These are phyloP conservation scores for Cervus canadensis DNA, from an alignment of 2,113 vertebrate genomes.

Conservation along the genomic window DNA sequence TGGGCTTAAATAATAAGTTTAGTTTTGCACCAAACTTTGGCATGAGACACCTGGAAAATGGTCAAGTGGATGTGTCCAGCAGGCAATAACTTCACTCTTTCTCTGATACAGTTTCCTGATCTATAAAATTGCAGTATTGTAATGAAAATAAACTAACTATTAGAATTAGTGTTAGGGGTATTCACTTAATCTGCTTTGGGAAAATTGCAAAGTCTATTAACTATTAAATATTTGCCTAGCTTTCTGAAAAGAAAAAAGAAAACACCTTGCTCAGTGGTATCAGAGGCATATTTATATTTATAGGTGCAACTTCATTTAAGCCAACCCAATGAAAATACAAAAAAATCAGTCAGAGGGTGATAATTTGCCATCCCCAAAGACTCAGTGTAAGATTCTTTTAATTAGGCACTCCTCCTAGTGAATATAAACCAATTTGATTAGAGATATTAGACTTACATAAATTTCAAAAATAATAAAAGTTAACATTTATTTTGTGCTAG, in stretches of 20 bases:
- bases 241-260: background rate
- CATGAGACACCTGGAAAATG: conserved; percentile 11
- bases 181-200: background rate
- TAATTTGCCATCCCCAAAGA: conserved; percentile 27
- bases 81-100: background rate
- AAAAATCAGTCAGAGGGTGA: conserved; percentile 5
- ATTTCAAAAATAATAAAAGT: conserved; percentile 43
- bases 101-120: background rate
- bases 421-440: conserved; percentile 32
- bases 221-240: background rate
- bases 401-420: conserved; percentile 32
- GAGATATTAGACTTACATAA: conserved; percentile 33
- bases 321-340: conserved; percentile 36
- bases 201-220: background rate
- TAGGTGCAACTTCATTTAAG: conserved; percentile 2
- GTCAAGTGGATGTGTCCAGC: background rate
- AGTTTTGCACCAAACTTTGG: conserved; percentile 8
- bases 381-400: conserved; percentile 19
- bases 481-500: conserved; percentile 28
- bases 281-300: conserved; percentile 11
- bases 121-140: background rate
- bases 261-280: background rate
- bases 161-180: background rate
- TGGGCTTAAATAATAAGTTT: conserved; percentile 5
- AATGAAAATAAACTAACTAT: background rate